Base-by-base conservation (phyloP, 2,113 vertebrate species). In the Nanorana parkeri region DNA sequence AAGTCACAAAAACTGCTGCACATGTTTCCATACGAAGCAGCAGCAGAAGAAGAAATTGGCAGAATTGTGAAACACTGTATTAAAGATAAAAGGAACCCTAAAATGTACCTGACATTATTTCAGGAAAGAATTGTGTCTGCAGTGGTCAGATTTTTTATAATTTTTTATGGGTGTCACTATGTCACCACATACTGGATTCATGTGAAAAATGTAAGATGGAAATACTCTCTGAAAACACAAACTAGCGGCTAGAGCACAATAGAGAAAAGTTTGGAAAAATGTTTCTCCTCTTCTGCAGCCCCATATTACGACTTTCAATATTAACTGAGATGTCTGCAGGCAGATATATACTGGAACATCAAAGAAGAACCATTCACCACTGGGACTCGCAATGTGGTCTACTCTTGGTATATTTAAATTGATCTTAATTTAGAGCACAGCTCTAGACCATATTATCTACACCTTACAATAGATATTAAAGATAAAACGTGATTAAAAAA, bases 1-100 rank as follows among this genome's bases (percentile, higher is more conserved):
- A 86, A 71, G 85, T 87, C 28, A 84, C 54, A 85, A 51, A 67
- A 84, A 82, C 67, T 69, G 86, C 80, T 72, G 60, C 77, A 67
- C 0, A 0, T 24, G 8, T 56, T 78, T 60, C 77, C 60, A 75
- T 75, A 75, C 61, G 28, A 75, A 75, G 61, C 20, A 76, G 47
- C 3, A 58, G 52, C 51, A 65, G 51, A 69, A 69, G 78, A 58
- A 68, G 56, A 60, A 29, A 29, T 58, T 80, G 66, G 54, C 54
- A 61, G 28, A 80, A 32, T 55, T 61, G 65, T 79, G 55, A 80
- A 80, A 16, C 29, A 32, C 68, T 29, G 51, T 28, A 23, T 3
- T 24, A 20, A 23, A 68, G 67, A 21, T 2, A 64, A 24, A 23
- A 26, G 60, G n/a, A 63, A 51, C 7, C 26, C 54, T 64, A 77